Evolutionary conservation across 2,888 invertebrate species (phyloP), one percentile per base, ranked within the genome.

Genomic region (Drosophila demipolita): DNA sequence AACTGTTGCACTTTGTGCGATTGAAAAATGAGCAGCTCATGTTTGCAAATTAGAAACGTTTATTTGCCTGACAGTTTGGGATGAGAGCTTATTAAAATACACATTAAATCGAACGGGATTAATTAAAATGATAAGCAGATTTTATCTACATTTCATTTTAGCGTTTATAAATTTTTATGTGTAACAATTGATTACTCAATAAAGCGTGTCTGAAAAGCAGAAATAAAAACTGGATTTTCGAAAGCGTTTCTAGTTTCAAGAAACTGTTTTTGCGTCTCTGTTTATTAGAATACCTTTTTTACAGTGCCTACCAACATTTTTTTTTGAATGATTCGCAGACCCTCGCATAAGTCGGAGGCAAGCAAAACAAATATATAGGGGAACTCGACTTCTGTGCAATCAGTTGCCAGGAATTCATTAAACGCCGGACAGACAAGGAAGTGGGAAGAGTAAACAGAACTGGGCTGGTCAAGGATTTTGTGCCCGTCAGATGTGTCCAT

Each of bases 401-500:
- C 74, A 64, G 63, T 36, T 48, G 62, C 63, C 45, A 15, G 45
- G 1, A 38, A 38, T 38, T 38, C 38, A 38, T 38, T 38, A 38
- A 17, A 38, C 8, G 38, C 38, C 17, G 17, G 17, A 17, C 57
- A 57, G 67, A 29, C 32, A 9, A 29, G 29, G 29, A 29, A 29
- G 4, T 20, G 23, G 26, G 42, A 32, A 1, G 33, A 35, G 11
- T 17, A n/a, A 49, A 26, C 26, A 54, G 26, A 17, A 59, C 55
- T 38, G 58, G 49, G 42, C 54, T 59, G 59, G 45, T 49, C 62
- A 57, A 58, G 55, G 61, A 60, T 59, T 62, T 50, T n/a, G n/a
- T 54, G 60, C 53, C 62, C 36, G 1, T 57, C 45, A 60, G 67
- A 59, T 60, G 64, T 82, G 87, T 85, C 77, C 75, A 87, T 81